Percentiles rank a stretch among this genome's conserved stretches.
phyloP scores from a whole-genome alignment of 2,113 vertebrate genomes.

The Microcebus jonahi region DNA sequence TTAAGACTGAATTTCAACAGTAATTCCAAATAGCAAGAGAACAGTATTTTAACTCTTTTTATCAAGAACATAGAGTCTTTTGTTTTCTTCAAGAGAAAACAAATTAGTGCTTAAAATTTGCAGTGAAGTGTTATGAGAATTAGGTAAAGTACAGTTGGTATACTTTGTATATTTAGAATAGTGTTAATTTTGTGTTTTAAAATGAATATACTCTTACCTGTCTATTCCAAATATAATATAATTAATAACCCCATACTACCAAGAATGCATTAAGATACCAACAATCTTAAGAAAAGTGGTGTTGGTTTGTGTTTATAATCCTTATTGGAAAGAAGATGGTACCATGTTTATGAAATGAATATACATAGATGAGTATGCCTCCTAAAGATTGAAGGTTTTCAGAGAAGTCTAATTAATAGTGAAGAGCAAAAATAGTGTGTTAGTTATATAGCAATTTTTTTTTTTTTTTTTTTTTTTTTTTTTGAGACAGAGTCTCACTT shows the following conservation, averaged over 20 bases:
- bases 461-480: too few relatives aligned
- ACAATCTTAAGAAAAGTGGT: not conserved
- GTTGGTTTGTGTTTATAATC: not conserved
- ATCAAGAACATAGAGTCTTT: not conserved
- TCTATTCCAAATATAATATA: slow-evolving; percentile 26
- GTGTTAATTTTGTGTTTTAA: slow-evolving; percentile 33
- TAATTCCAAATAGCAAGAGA: slow-evolving; percentile 24
- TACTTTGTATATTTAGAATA: slow-evolving; percentile 3
- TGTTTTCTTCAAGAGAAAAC: slow-evolving; percentile 27
- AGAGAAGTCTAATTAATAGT: not conserved
- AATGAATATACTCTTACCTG: not conserved
- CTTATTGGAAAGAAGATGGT: slow-evolving; percentile 2
- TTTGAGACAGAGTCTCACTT: too few relatives aligned
- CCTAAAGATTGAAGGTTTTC: not conserved
- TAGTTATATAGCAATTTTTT: not conserved
- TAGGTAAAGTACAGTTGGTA: not conserved
- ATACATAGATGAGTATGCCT: not conserved
- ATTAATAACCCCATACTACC: not conserved
- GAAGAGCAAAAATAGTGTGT: not conserved
- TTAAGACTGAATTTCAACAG: slow-evolving; percentile 41
- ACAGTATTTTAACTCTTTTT: not conserved
- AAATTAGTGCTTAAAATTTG: not conserved
- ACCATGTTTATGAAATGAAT: not conserved
- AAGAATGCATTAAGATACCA: not conserved
- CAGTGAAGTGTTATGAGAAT: not conserved